These are phyloP conservation scores for Nephrotoma flavescens DNA, from an alignment of 2,888 invertebrate species.

Conservation along the genomic window DNA sequence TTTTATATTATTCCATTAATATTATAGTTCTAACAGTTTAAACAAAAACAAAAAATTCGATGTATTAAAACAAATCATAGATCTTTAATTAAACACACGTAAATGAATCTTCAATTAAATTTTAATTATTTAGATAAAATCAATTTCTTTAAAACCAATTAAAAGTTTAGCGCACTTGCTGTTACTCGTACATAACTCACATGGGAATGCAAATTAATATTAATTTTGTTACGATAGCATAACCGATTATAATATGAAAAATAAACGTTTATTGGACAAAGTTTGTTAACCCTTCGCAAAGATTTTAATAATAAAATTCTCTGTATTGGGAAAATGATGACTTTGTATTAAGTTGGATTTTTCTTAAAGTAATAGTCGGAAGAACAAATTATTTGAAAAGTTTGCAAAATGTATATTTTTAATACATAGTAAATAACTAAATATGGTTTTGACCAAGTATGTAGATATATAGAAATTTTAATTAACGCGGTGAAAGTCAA, in stretches of 20 bases:
- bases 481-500: too few relatives aligned
- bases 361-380: background rate
- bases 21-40: too few relatives aligned
- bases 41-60: background rate
- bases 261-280: background rate
- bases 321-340: background rate
- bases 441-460: too few relatives aligned
- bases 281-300: background rate
- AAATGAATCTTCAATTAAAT: background rate
- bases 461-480: too few relatives aligned
- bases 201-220: background rate
- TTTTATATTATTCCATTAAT: too few relatives aligned
- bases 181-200: background rate
- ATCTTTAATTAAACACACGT: background rate
- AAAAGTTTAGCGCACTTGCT: background rate
- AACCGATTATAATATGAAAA: background rate
- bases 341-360: background rate
- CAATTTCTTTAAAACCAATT: background rate
- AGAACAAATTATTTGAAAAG: too few relatives aligned
- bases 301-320: background rate
- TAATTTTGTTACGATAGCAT: background rate
- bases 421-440: too few relatives aligned
- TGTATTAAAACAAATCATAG: background rate
- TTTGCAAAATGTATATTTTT: too few relatives aligned
- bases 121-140: background rate